phyloP scores from a whole-genome alignment of 2,113 vertebrate species.

The Indicator maculatus region DNA sequence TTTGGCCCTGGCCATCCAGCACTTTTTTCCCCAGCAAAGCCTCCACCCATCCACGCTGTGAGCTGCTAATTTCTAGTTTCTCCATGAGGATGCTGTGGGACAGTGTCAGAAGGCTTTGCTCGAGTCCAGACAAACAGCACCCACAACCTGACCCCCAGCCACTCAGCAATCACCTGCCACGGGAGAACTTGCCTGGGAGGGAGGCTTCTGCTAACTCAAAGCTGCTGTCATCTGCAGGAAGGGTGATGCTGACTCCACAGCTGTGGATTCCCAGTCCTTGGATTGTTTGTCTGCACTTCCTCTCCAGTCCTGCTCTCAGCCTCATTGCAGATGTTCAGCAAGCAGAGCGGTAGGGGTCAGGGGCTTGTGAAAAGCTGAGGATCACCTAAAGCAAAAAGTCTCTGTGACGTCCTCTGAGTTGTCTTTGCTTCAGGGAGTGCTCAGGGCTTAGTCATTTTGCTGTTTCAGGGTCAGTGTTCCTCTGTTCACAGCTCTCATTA shows the following conservation, averaged over 20 bases:
- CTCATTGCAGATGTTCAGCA: neutral
- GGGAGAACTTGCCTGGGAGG: neutral
- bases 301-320: neutral
- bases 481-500: neutral
- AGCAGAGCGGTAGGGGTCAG: fast-evolving
- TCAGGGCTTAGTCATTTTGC: neutral
- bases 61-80: no score
- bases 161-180: no score
- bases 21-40: no score
- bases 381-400: neutral
- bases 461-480: neutral
- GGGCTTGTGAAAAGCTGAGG: neutral
- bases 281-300: neutral
- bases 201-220: neutral
- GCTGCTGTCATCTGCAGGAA: neutral
- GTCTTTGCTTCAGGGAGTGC: neutral
- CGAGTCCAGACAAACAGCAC: no score
- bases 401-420: neutral
- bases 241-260: neutral
- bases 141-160: no score
- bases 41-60: no score
- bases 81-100: no score
- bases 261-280: neutral
- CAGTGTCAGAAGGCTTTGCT: no score
- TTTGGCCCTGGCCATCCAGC: no score